Conservation (phyloP, 2,888 invertebrate species). For the Spicauda simplicius region DNA sequence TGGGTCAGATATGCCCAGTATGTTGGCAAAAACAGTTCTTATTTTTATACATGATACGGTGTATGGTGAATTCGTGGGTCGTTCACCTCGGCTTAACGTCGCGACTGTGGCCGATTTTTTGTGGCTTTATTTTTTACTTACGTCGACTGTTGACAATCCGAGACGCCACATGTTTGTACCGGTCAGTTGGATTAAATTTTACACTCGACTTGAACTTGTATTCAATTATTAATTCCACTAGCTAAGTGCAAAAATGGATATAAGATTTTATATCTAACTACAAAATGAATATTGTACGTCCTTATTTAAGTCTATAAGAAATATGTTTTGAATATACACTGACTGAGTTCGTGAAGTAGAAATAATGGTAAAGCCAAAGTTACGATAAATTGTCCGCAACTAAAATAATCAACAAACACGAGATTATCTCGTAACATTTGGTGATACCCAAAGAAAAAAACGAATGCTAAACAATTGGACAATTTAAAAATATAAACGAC, state of each 20-base stretch:
- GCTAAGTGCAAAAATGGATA: neutral
- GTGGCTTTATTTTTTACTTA: conserved; percentile 52
- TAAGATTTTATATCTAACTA: too few species aligned
- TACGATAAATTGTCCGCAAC: neutral
- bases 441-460: neutral
- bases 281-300: too few species aligned
- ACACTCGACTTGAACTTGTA: neutral
- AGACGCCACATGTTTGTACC: conserved; percentile 14
- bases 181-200: conserved; percentile 16
- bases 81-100: conserved; percentile 62
- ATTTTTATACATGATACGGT: conserved; percentile 54
- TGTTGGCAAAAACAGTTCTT: conserved; percentile 61
- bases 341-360: too few species aligned
- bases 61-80: conserved; percentile 53
- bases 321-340: too few species aligned
- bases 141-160: conserved; percentile 63
- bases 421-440: neutral
- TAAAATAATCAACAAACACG: neutral
- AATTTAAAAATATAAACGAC: conserved; percentile 24
- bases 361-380: too few species aligned
- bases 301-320: too few species aligned
- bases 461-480: conserved; percentile 7
- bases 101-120: conserved; percentile 58
- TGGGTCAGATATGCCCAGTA: conserved; percentile 71
- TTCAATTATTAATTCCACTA: conserved; percentile 1